phyloP scores from a whole-genome alignment of 2,888 invertebrate genomes.

The Lingula anatina region DNA sequence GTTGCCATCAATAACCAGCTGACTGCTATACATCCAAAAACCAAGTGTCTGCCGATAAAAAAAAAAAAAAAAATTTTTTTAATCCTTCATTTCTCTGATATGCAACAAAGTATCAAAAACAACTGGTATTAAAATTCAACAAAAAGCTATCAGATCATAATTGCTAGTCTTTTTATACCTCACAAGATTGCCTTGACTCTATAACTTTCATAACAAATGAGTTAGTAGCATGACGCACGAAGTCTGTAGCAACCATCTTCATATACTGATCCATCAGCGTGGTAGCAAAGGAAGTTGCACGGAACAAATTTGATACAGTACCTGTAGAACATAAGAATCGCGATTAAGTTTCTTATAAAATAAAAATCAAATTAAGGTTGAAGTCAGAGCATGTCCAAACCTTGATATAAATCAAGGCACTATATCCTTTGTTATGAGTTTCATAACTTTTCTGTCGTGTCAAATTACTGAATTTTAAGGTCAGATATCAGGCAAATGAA shows the following conservation, averaged over 20 bases:
- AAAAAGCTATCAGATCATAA: neutral
- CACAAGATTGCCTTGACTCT: conserved; percentile 91
- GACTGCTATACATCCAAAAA: too few relatives aligned
- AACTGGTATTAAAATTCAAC: neutral
- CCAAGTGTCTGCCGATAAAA: conserved; percentile 1
- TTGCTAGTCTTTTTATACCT: conserved; percentile 53
- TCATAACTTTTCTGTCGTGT: too few relatives aligned
- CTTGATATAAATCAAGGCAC: too few relatives aligned
- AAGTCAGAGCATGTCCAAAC: too few relatives aligned
- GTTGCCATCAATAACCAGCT: too few relatives aligned
- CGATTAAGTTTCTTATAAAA: too few relatives aligned
- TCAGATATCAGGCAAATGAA: too few relatives aligned
- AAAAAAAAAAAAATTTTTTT: neutral
- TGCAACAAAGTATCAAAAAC: neutral
- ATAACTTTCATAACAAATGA: conserved; percentile 82
- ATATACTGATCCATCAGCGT: conserved; percentile 95
- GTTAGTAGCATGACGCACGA: conserved; percentile 81
- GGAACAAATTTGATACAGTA: conserved; percentile 68
- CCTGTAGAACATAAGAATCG: too few relatives aligned
- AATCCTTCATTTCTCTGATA: too few relatives aligned
- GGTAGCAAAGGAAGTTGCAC: conserved; percentile 89
- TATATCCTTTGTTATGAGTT: too few relatives aligned
- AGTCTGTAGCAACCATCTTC: conserved; percentile 86
- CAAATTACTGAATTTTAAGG: too few relatives aligned
- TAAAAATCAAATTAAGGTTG: too few relatives aligned